Evolutionary conservation across 2,113 vertebrate genomes (phyloP), one percentile per base, ranked within the genome.

Genomic region (Toxotes chatareus): DNA sequence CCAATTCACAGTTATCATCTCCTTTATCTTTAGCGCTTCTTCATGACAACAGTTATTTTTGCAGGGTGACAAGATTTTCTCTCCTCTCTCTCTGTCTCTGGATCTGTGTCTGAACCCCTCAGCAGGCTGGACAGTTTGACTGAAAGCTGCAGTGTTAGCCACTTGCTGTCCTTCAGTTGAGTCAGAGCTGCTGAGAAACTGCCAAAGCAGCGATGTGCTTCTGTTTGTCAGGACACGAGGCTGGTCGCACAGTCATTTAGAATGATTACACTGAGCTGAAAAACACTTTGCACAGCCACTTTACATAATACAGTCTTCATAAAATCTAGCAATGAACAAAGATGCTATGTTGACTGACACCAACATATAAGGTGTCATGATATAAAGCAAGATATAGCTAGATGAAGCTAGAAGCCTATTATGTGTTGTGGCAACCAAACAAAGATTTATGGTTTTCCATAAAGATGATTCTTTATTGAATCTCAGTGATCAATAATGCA

Each of bases 51-150:
- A 27, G 42, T 23, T 49, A 76, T 64, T 61, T 40, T 31, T 67
- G 36, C 34, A 38, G 44, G 27, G 47, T 63, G 27, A 82, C 42
- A 49, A 31, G 14, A 44, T 19, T 42, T 13, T 38, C 3, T 64
- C 0, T 46, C 14, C 53, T 23, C 9, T n/a, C 36, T 17, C 12
- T 31, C 16, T 7, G 2, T 32, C 44, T 19, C 42, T 56, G 76
- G 42, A 82, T 32, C 77, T 73, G 42, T 56, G 59, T 19, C 2
- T 70, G 75, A 80, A 76, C 73, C 55, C 47, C 47, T n/a, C 60
- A 44, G 13, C 4, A 4, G 49, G n/a, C 60, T 49, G 73, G 16
- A 51, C 27, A 27, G 27, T 27, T 27, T 27, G 19, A 56, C 7
- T 68, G 23, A 69, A 42, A 60, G 23, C 23, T 62, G 68, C 66